These are phyloP conservation scores for Microtus oregoni DNA, from an alignment of 2,113 vertebrate species.

Conservation along the genomic window DNA sequence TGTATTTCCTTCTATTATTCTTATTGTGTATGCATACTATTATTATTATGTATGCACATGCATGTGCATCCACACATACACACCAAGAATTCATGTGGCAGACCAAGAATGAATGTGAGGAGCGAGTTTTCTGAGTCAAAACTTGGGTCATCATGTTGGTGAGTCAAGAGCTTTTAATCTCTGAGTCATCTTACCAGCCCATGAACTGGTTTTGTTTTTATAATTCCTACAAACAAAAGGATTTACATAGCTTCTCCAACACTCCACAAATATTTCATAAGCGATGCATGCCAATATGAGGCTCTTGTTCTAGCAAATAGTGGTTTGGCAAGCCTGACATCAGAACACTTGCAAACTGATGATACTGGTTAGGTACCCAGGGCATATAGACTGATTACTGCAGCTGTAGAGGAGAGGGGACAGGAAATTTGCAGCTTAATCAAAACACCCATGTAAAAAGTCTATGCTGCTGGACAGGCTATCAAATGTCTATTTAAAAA, in stretches of 20 bases:
- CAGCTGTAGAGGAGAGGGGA: slow-evolving; percentile 4
- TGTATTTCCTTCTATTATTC: not conserved
- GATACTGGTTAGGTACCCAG: slow-evolving; percentile 24
- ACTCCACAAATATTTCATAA: slow-evolving; percentile 73
- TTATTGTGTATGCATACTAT: not conserved
- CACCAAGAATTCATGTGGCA: too few relatives aligned
- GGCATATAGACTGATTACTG: slow-evolving; percentile 48
- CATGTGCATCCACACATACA: too few relatives aligned
- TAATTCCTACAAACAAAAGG: slow-evolving; percentile 44
- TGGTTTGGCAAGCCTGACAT: slow-evolving; percentile 13
- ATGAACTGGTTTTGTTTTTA: not conserved
- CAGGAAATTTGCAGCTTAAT: slow-evolving; percentile 4
- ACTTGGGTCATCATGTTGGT: not conserved
- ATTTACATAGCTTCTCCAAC: slow-evolving; percentile 58
- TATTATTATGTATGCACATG: not conserved
- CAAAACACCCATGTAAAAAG: not conserved
- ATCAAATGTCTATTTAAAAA: slow-evolving; percentile 5
- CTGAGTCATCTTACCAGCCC: not conserved
- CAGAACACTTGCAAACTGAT: slow-evolving; percentile 57
- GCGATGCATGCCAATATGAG: slow-evolving; percentile 42
- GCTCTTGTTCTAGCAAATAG: slow-evolving; percentile 41
- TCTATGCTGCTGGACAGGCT: not conserved
- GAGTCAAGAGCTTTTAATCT: not conserved
- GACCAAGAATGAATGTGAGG: not conserved
- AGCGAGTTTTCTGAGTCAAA: not conserved